Conservation (phyloP, 2,888 invertebrate species). For the Adelognathus sp. region DNA sequence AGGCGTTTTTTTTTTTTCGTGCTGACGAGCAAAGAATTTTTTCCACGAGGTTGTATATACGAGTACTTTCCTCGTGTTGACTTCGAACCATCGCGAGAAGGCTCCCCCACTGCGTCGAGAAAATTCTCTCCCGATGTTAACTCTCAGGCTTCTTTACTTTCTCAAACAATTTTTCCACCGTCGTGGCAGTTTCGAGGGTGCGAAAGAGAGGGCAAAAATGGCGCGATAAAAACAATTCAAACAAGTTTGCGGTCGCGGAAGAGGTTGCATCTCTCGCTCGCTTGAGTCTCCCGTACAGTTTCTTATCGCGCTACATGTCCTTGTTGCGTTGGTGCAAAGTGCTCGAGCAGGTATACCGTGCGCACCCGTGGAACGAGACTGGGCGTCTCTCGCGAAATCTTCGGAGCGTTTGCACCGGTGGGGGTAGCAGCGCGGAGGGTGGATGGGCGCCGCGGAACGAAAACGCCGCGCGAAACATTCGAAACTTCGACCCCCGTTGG, state of each 20-base stretch:
- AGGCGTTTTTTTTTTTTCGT: not conserved
- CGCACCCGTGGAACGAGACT: conserved; percentile 3
- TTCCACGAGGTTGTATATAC: not conserved
- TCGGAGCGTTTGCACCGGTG: not conserved
- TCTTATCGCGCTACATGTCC: conserved; percentile 41
- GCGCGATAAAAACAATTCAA: conserved; percentile 45
- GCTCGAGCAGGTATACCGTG: conserved; percentile 46
- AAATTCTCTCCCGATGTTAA: not conserved
- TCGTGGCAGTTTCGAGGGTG: not conserved
- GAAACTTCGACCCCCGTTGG: conserved; percentile 57
- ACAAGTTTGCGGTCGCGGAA: conserved; percentile 15
- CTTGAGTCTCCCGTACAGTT: not conserved
- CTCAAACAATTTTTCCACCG: conserved; percentile 14
- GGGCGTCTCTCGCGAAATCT: conserved; percentile 1
- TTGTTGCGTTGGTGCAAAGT: conserved; percentile 44
- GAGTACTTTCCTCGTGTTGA: conserved; percentile 30
- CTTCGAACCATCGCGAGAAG: conserved; percentile 18
- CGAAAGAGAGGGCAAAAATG: not conserved
- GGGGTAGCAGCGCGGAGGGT: not conserved
- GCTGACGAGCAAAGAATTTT: conserved; percentile 20
- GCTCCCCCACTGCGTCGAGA: not conserved
- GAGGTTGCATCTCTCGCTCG: not conserved
- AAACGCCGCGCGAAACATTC: conserved; percentile 40
- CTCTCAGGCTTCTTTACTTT: not conserved
- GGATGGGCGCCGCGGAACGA: not conserved